Evolutionary conservation across 2,888 invertebrate species (phyloP).

Genomic region (Poecilus cupreus): DNA sequence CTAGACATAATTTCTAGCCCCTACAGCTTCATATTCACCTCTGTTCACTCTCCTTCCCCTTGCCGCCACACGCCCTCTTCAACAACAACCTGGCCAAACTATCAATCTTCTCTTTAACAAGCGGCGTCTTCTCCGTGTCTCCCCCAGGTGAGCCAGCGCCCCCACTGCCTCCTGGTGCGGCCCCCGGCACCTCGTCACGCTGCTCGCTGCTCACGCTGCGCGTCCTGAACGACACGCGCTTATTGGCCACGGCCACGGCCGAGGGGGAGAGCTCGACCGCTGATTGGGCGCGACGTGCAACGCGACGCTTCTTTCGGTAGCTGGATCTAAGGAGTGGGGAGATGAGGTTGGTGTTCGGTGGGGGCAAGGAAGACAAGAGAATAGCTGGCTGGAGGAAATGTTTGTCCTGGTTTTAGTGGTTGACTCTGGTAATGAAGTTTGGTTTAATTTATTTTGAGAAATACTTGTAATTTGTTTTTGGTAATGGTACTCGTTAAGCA

Average conservation of each 20-base stretch:
- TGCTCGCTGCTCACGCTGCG: slow-evolving; percentile 81
- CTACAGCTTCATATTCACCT: background rate
- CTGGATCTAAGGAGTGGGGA: slow-evolving; percentile 59
- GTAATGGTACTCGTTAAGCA: too few relatives aligned
- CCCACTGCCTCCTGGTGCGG: background rate
- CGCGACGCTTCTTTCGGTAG: slow-evolving; percentile 75
- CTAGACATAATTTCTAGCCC: background rate
- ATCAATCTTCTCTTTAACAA: slow-evolving; percentile 83
- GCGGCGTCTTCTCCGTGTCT: slow-evolving; percentile 74
- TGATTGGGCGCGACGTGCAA: slow-evolving; percentile 81
- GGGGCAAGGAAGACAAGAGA: background rate
- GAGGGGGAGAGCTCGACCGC: slow-evolving; percentile 81
- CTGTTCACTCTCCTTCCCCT: background rate
- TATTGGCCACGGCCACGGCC: slow-evolving; percentile 79
- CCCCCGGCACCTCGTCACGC: slow-evolving; percentile 73
- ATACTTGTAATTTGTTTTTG: too few relatives aligned
- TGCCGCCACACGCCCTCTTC: background rate
- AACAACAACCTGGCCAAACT: slow-evolving; percentile 85
- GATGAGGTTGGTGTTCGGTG: too few relatives aligned
- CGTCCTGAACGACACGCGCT: slow-evolving; percentile 77
- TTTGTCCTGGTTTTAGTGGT: too few relatives aligned
- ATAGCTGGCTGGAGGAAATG: background rate
- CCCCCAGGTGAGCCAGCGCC: background rate
- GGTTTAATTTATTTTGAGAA: too few relatives aligned
- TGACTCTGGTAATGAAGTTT: too few relatives aligned